Base-by-base conservation (phyloP, 2,797 vertebrate genomes). In the Onychomys leucogaster region DNA sequence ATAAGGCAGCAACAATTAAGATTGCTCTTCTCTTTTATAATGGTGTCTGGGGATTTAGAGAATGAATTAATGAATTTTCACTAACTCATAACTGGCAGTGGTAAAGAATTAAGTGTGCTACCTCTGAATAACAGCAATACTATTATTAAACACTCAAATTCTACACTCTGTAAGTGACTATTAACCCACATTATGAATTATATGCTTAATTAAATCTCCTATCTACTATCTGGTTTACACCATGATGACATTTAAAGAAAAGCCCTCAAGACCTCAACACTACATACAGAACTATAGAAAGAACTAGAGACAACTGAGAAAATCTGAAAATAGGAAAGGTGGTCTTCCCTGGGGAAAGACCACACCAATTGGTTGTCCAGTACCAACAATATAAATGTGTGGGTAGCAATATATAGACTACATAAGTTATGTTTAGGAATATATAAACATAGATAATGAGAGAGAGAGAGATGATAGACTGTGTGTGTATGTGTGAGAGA, bases 21-120 rank as follows among this genome's bases (percentile, higher is more conserved):
- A 34, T 32, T 46, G 67, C 6, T 52, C n/a, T n/a, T n/a, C n/a
- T n/a, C 12, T 69, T 52, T 19, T 25, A 52, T 52, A n/a, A 86
- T 14, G 46, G 5, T 34, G 34, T 23, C 6, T 41, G 8, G 27
- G n/a, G 14, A 29, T 17, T 59, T 41, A 41, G 37, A 27, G 16
- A 3, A 82, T 61, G 0, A 14, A 10, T 82, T 82, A 61, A 61
- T 61, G n/a, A 61, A 61, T 16, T 61, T 99, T 99, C 2, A 99
- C 99, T 67, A 37, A 99, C 99, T 0, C 99, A 99, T 71, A 99
- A 98, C 82, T 98, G 98, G 2, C 99, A 98, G 89, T 99, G 99
- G 0, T 81, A 88, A 98, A 99, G 99, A 99, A 99, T 52, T 96
- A 98, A 99, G 0, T 97, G 98, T 0, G 98, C 98, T 67, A 99